Evolutionary conservation across 2,797 vertebrate genomes (phyloP), one percentile per base, ranked within the genome.

Genomic region (Acipenser transmontanus): DNA sequence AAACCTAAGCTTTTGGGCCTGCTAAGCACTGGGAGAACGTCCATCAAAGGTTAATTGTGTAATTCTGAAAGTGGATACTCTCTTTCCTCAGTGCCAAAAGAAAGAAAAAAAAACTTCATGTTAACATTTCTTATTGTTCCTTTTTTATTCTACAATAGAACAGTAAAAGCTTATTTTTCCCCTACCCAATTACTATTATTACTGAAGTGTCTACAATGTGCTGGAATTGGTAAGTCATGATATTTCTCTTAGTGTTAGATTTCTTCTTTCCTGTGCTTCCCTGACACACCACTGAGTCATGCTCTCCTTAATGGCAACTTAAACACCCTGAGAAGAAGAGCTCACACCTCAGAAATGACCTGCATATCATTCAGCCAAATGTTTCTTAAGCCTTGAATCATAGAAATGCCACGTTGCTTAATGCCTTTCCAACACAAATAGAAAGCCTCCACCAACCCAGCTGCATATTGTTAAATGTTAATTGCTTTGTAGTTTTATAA

Each of bases 201-300:
- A 74, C 77, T 79, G 81, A 75, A 77, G 73, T 75, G 81, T 74
- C 80, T 83, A 82, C 81, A 83, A 74, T 78, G 77, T 78, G 76
- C 72, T 71, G 77, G 68, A 75, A 34, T 34, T 34, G 34, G 34
- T 71, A 71, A 69, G 72, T 80, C 66, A 71, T 76, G 78, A 79
- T 14, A 47, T 62, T 81, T 83, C 74, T 76, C 34, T 64, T 57
- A 72, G 52, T 67, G 50, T 72, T 78, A 68, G 49, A 69, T 80
- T 86, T 82, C 47, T 73, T 64, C 54, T 80, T 77, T 73, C 73
- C 70, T 77, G 77, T 81, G 72, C 83, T 81, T 84, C 82, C 68
- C 80, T 76, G 68, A 80, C 78, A 34, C 34, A 77, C 73, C 82
- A 75, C 71, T 48, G 70, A 73, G 66, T 83, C 54, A 57, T n/a